Base-by-base conservation (phyloP, 1,140 invertebrate genomes). In the Patella vulgata region DNA sequence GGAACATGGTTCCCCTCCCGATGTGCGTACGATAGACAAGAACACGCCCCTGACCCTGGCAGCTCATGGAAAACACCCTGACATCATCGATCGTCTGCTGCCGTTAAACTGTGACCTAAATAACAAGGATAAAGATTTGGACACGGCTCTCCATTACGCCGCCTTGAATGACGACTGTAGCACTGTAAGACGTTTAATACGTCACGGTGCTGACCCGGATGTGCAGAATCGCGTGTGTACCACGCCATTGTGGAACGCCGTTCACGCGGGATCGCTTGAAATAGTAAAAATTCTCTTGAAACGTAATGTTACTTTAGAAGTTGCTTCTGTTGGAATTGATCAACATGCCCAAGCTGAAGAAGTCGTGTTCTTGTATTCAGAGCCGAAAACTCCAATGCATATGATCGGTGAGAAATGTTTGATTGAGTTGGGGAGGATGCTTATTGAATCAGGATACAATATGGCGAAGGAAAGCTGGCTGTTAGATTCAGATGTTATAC, bases 201-300 rank as follows among this genome's bases (percentile, higher is more conserved):
- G 68, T 33, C 39, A 66, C 57, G 79, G 79, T n/a, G 79, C 77
- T 4, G 62, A 78, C 27, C 72, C 79, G 11, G 60, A 77, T 63
- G 55, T 59, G 14, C 21, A 46, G 1, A 81, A 77, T 56, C 46
- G 66, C 1, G 55, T 66, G 1, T 58, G 71, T 11, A 66, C 66
- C 17, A 75, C 77, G 0, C 77, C 77, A 8, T 54, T 81, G 33
- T 81, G 78, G 76, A 79, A 81, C 67, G 77, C 77, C 21, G 73
- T 75, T 6, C 75, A 74, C 23, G 69, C 56, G 43, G 59, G 60
- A 0, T 36, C 70, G 19, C 66, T 62, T 30, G 63, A 67, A 17
- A 51, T 72, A 6, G 67, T 81, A 1, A 75, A 71, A 51, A 21
- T 74, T 8, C 66, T 81, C 19, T 31, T 81, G 1, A 60, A 63